These are phyloP conservation scores for Procambarus virginalis DNA, from an alignment of 1,140 invertebrate genomes.

Conservation along the genomic window DNA sequence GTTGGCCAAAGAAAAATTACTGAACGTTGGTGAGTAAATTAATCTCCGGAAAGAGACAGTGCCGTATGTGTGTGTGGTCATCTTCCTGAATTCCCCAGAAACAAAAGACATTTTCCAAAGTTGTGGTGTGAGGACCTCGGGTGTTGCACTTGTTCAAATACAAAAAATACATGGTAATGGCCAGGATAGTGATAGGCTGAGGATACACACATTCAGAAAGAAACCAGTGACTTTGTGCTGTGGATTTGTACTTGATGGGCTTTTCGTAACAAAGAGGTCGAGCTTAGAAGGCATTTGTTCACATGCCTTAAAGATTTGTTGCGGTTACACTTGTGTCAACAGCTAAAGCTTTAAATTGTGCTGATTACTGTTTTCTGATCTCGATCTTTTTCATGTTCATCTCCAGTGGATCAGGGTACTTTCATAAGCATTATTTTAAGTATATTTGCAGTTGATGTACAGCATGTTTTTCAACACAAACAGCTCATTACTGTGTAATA, in stretches of 20 bases:
- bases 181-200: constrained; percentile 22
- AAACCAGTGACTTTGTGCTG: constrained; percentile 51
- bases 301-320: background rate
- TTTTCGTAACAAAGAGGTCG: constrained; percentile 35
- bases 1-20: constrained; percentile 50
- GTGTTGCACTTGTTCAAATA: constrained; percentile 14
- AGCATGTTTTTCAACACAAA: constrained; percentile 53
- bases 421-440: constrained; percentile 66
- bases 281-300: constrained; percentile 21
- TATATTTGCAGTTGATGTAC: constrained; percentile 64
- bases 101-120: constrained; percentile 51
- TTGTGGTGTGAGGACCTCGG: constrained; percentile 33
- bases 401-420: constrained; percentile 67
- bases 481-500: constrained; percentile 54
- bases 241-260: constrained; percentile 49
- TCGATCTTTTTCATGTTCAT: constrained; percentile 43
- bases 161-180: constrained; percentile 23
- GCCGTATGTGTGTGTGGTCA: constrained; percentile 9
- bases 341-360: constrained; percentile 11
- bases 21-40: constrained; percentile 10
- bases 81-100: constrained; percentile 18
- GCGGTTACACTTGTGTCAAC: constrained; percentile 13
- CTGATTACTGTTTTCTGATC: constrained; percentile 18
- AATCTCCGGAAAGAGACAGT: constrained; percentile 29
- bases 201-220: constrained; percentile 16